Evolutionary conservation across 2,797 vertebrate genomes (phyloP), one percentile per base, ranked within the genome.

Genomic region (Danio jaintianensis): DNA sequence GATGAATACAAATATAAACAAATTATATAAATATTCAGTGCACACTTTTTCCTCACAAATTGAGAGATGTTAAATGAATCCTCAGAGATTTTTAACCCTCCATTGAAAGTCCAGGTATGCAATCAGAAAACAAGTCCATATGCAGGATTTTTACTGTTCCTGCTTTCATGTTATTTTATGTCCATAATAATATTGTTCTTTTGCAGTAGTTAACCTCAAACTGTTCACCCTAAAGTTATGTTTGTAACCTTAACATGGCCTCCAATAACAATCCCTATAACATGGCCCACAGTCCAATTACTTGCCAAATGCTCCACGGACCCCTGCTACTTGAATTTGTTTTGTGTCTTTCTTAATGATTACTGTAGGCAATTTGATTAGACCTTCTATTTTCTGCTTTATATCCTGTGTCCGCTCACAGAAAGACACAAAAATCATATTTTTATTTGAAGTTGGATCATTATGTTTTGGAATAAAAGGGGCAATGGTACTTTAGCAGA

Each of bases 401-500:
- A 74, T 55, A 71, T 42, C 20, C 29, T 40, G 43, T 8, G 11
- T 66, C 20, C 56, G 43, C 42, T 59, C 13, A 20, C 53, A 59
- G 53, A 68, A 45, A 59, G 7, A n/a, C 55, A 16, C 74, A 77
- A 71, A 40, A 58, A 58, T 73, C 63, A 20, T 47, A 47, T 50
- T 78, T 78, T 74, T 74, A 78, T 64, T 64, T 68, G 38, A 85
- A 61, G 63, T 67, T 77, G 81, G 48, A 79, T 80, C 72, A 79
- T 75, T 72, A 71, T 53, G 50, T 29, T 63, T 84, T 48, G 75
- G 64, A 61, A 68, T 78, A 85, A 75, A 68, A 38, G 63, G 20
- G 63, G 38, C 63, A 76, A 66, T 56, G 16, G 74, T 70, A 67
- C 75, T 85, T 87, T 85, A 80, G 67, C 75, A 70, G 84, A 82